Evolutionary conservation across 2,888 invertebrate species (phyloP).

Genomic region (Chaitophorus viminalis): DNA sequence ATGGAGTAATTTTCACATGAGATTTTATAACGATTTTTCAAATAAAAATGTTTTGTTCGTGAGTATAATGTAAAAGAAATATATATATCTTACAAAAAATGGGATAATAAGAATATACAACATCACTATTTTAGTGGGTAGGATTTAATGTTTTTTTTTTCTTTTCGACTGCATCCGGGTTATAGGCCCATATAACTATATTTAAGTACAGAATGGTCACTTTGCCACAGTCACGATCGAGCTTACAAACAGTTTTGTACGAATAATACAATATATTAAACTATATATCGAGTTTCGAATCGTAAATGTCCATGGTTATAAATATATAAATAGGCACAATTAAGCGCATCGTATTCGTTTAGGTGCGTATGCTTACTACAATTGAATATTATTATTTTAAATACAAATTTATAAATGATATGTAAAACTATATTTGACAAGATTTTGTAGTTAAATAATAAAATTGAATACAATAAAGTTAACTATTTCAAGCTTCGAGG

Average conservation of each 20-base stretch:
- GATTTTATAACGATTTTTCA: background rate
- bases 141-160: background rate
- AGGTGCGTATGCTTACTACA: background rate
- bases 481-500: too few relatives aligned
- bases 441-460: background rate
- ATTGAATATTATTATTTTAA: background rate
- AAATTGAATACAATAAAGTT: too few relatives aligned
- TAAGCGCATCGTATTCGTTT: background rate
- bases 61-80: background rate
- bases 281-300: background rate
- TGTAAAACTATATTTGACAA: background rate
- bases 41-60: conserved; percentile 1
- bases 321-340: background rate
- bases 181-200: background rate
- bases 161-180: background rate
- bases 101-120: background rate
- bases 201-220: background rate
- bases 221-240: background rate
- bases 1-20: background rate
- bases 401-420: background rate
- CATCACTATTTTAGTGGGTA: conserved; percentile 6
- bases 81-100: background rate
- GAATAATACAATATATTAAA: background rate
- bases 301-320: background rate
- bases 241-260: background rate